These are phyloP conservation scores for Seira musarum DNA, from an alignment of 2,888 invertebrate species.

Conservation along the genomic window DNA sequence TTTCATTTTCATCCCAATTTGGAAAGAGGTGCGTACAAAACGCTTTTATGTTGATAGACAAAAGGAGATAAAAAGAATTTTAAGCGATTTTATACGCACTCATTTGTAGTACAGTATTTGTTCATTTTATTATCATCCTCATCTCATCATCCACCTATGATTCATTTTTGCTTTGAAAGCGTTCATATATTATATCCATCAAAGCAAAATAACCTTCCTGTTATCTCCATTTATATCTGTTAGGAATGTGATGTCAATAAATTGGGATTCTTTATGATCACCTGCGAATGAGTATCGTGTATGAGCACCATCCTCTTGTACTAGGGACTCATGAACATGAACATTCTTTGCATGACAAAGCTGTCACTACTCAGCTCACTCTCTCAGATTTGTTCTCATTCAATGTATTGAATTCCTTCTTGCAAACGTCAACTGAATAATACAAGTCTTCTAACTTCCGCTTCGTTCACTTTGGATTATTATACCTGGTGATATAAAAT, in stretches of 20 bases:
- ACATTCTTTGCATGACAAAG: neutral
- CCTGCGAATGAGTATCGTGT: neutral
- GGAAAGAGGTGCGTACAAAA: conserved; percentile 11
- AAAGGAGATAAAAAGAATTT: conserved; percentile 3
- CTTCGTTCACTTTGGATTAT: neutral
- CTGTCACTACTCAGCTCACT: no score
- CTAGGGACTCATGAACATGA: neutral
- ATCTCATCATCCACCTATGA: neutral
- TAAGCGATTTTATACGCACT: conserved; percentile 9
- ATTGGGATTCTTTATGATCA: conserved; percentile 1
- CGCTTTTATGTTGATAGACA: conserved; percentile 6
- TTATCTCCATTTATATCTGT: neutral
- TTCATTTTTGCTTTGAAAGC: neutral
- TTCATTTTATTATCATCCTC: neutral
- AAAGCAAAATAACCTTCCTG: conserved; percentile 2
- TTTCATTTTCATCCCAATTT: neutral
- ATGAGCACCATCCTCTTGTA: neutral
- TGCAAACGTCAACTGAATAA: neutral
- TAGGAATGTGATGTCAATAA: conserved; percentile 8
- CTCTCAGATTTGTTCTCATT: no score
- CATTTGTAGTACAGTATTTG: neutral
- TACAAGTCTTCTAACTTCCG: neutral
- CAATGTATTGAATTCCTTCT: conserved; percentile 5
- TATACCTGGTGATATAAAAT: neutral
- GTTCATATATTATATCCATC: no score